Percentiles rank a stretch among this genome's conserved stretches.
phyloP scores from a whole-genome alignment of 2,888 invertebrate species.

The Spodoptera exigua region DNA sequence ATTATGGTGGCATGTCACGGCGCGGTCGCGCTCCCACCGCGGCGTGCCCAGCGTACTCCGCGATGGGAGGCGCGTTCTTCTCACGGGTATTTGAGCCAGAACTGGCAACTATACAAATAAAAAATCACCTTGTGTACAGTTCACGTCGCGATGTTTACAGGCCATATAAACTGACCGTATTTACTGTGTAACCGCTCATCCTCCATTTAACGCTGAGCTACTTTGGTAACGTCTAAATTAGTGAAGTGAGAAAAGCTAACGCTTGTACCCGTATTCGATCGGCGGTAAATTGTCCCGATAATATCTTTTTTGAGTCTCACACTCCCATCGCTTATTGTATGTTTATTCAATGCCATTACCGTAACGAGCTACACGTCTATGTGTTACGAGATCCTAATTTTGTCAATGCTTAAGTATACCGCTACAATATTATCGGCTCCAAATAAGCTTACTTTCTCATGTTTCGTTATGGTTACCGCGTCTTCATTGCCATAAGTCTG shows the following conservation, averaged over 20 bases:
- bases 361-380: conserved; percentile 78
- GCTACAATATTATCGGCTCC: conserved; percentile 71
- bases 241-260: conserved; percentile 88
- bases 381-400: conserved; percentile 77
- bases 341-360: conserved; percentile 77
- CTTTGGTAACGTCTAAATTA: conserved; percentile 88
- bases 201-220: conserved; percentile 85
- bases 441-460: conserved; percentile 74
- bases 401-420: conserved; percentile 67
- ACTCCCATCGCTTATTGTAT: conserved; percentile 81
- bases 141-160: conserved; percentile 86
- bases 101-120: conserved; percentile 85
- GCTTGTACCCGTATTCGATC: conserved; percentile 84
- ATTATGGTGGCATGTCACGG: conserved; percentile 68
- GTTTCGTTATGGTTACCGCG: conserved; percentile 72
- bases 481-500: conserved; percentile 71
- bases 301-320: conserved; percentile 81
- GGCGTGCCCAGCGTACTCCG: conserved; percentile 28
- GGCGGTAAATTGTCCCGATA: conserved; percentile 85
- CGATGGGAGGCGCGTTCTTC: conserved; percentile 75
- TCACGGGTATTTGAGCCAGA: conserved; percentile 87
- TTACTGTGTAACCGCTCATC: conserved; percentile 85
- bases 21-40: conserved; percentile 50
- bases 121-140: conserved; percentile 87
- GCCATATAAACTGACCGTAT: conserved; percentile 85